phyloP scores from a whole-genome alignment of 2,888 invertebrate species.

The Drosophila formosana region DNA sequence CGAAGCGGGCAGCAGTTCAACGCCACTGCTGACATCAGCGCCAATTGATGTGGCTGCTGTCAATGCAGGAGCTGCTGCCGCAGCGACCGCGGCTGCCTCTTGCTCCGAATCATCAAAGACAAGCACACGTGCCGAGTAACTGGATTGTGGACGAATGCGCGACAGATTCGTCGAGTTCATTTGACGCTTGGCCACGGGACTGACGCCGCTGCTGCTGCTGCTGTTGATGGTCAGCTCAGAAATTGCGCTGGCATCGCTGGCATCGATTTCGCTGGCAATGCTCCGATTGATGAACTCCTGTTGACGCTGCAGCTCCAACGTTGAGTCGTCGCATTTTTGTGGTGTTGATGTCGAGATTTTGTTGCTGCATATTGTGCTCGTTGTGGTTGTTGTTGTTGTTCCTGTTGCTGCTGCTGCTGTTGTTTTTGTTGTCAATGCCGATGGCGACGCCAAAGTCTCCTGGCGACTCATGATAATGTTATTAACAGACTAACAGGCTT shows the following conservation, averaged over 20 bases:
- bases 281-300: constrained; percentile 60
- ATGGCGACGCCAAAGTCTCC: constrained; percentile 38
- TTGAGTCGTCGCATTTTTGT: constrained; percentile 63
- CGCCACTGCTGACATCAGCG: constrained; percentile 55
- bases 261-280: constrained; percentile 61
- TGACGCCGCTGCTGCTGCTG: constrained; percentile 54
- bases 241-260: constrained; percentile 63
- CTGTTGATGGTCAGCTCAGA: constrained; percentile 59
- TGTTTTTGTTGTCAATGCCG: constrained; percentile 26
- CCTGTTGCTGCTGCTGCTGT: constrained; percentile 22
- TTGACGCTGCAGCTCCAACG: constrained; percentile 35
- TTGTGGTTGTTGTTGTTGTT: constrained; percentile 19
- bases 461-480: constrained; percentile 72
- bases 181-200: constrained; percentile 80
- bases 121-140: constrained; percentile 91
- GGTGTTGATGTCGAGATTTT: constrained; percentile 82
- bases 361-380: constrained; percentile 55
- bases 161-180: constrained; percentile 69
- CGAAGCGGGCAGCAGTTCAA: constrained; percentile 74
- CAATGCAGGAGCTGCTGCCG: constrained; percentile 10
- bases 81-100: constrained; percentile 77
- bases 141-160: constrained; percentile 86
- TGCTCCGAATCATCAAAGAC: constrained; percentile 91
- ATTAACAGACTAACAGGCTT: constrained; percentile 40
- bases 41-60: constrained; percentile 21